These are phyloP conservation scores for Tetragnatha montana DNA, from an alignment of 2,888 invertebrate species.

Conservation along the genomic window DNA sequence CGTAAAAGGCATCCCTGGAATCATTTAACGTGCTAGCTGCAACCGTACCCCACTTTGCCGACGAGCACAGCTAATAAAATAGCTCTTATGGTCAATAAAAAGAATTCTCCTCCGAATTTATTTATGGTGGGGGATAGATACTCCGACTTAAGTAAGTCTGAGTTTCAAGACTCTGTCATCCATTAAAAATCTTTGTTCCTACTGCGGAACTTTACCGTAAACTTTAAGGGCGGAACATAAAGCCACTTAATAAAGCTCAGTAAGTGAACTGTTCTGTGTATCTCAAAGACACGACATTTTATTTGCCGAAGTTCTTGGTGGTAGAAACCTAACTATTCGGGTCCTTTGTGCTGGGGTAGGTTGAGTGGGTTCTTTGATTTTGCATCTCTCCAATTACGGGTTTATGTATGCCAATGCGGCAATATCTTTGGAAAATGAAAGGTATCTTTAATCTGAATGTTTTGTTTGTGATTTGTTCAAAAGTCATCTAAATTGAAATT, in stretches of 20 bases:
- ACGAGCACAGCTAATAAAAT: conserved; percentile 39
- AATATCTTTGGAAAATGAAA: not conserved
- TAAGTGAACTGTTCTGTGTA: not conserved
- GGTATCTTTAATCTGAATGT: too few species aligned
- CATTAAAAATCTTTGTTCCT: conserved; percentile 55
- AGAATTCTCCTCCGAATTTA: conserved; percentile 15
- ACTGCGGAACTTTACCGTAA: conserved; percentile 3
- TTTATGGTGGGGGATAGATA: conserved; percentile 7
- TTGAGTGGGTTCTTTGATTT: not conserved
- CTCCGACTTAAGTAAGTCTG: conserved; percentile 11
- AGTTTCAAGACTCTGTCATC: conserved; percentile 19
- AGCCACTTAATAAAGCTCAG: conserved; percentile 26
- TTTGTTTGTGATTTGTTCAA: not conserved
- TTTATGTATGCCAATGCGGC: not conserved
- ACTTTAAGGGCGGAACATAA: conserved; percentile 19
- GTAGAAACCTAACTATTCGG: not conserved
- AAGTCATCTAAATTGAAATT: not conserved
- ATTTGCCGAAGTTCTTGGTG: not conserved
- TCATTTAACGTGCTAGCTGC: conserved; percentile 33
- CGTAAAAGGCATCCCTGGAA: conserved; percentile 31
- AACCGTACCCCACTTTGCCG: conserved; percentile 45
- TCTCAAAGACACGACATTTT: conserved; percentile 19
- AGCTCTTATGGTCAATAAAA: conserved; percentile 48
- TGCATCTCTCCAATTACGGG: not conserved
- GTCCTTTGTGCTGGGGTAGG: not conserved